These are phyloP conservation scores for Phallusia fumigata DNA, from an alignment of 23 tunicate species.

Conservation along the genomic window DNA sequence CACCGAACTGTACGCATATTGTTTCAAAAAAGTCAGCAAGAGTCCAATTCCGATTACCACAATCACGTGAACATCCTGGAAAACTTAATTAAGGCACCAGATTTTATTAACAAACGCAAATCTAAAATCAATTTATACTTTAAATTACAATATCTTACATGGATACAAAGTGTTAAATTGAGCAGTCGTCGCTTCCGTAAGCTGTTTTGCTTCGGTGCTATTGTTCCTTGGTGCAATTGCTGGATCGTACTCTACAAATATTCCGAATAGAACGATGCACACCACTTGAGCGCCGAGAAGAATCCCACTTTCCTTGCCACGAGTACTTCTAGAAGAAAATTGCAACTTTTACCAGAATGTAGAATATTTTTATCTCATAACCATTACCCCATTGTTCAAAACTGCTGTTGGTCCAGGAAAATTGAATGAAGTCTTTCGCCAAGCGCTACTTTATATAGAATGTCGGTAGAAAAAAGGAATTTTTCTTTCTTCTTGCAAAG, in stretches of 20 bases:
- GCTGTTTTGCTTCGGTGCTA: conserved; percentile 3
- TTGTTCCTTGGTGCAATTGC: not conserved
- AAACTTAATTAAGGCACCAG: not conserved
- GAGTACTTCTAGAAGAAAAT: not conserved
- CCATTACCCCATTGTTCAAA: not conserved
- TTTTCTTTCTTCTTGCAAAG: no score
- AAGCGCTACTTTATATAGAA: no score
- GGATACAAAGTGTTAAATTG: not conserved
- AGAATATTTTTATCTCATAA: not conserved
- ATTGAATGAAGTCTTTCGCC: no score
- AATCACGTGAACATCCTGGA: conserved; percentile 8
- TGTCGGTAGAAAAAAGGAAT: no score
- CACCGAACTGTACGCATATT: not conserved
- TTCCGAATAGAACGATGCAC: not conserved
- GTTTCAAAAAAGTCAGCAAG: not conserved
- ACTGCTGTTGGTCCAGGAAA: no score
- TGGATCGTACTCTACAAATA: not conserved
- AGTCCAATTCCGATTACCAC: not conserved
- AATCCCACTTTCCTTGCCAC: not conserved
- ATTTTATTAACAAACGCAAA: not conserved
- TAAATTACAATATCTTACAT: not conserved
- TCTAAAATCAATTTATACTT: not conserved
- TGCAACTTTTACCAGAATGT: no score
- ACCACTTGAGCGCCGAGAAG: not conserved
- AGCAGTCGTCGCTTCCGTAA: not conserved